Evolutionary conservation across 2,888 invertebrate genomes (phyloP).

Genomic region (Melinaea menophilus): DNA sequence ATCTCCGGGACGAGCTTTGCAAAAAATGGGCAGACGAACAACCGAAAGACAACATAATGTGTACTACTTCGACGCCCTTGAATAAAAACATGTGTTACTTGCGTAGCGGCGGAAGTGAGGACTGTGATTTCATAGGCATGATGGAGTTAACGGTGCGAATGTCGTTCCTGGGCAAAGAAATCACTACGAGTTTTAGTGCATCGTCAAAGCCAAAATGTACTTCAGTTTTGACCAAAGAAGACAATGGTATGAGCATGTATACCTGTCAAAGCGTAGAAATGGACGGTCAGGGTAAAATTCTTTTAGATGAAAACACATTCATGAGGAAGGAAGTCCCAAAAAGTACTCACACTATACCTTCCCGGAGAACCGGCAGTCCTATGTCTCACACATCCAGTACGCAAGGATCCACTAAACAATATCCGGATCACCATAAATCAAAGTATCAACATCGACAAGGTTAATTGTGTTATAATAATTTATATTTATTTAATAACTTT

Average conservation of each 20-base stretch:
- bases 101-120: slow-evolving; percentile 51
- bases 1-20: slow-evolving; percentile 60
- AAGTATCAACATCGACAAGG: slow-evolving; percentile 29
- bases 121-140: slow-evolving; percentile 61
- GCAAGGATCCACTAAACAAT: slow-evolving; percentile 36
- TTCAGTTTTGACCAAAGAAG: slow-evolving; percentile 56
- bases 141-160: slow-evolving; percentile 64
- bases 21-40: slow-evolving; percentile 61
- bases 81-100: slow-evolving; percentile 65
- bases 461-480: slow-evolving; percentile 15
- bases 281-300: slow-evolving; percentile 67
- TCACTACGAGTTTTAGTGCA: slow-evolving; percentile 64
- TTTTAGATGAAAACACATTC: slow-evolving; percentile 62
- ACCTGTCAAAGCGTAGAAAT: slow-evolving; percentile 71
- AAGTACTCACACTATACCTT: slow-evolving; percentile 31
- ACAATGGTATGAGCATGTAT: slow-evolving; percentile 68
- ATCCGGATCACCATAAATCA: slow-evolving; percentile 22
- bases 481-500: slow-evolving; percentile 1
- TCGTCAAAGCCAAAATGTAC: slow-evolving; percentile 54
- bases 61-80: slow-evolving; percentile 64
- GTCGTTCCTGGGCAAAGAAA: slow-evolving; percentile 72
- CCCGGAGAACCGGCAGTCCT: slow-evolving; percentile 44
- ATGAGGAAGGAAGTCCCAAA: slow-evolving; percentile 42
- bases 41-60: slow-evolving; percentile 62
- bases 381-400: slow-evolving; percentile 46